Conservation (phyloP, 2,888 invertebrate species). For the Tetramorium bicarinatum region DNA sequence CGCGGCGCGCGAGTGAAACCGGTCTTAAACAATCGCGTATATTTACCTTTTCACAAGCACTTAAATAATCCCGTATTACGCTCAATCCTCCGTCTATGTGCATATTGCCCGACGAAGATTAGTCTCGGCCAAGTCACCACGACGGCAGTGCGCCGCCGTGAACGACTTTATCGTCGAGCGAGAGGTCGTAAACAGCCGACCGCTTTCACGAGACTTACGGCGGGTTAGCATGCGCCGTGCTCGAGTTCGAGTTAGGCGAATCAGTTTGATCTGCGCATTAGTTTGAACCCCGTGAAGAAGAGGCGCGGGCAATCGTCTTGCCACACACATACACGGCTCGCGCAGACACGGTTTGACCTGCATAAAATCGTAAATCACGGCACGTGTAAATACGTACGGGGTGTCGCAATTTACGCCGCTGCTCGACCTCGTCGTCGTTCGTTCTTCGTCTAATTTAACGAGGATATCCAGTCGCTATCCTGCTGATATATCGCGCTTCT, state of each 20-base stretch:
- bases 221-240: slow-evolving; percentile 40
- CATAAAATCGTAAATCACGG: slow-evolving; percentile 47
- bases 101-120: slow-evolving; percentile 42
- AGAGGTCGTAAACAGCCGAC: slow-evolving; percentile 66
- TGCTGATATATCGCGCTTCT: slow-evolving; percentile 25
- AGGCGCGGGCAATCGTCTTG: slow-evolving; percentile 29
- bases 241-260: slow-evolving; percentile 43
- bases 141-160: slow-evolving; percentile 60
- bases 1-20: background rate
- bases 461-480: slow-evolving; percentile 30
- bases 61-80: slow-evolving; percentile 38
- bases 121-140: slow-evolving; percentile 63
- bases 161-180: slow-evolving; percentile 73
- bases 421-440: slow-evolving; percentile 38
- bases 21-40: slow-evolving; percentile 28
- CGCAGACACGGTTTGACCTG: background rate
- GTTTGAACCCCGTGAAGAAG: slow-evolving; percentile 46
- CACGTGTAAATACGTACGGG: slow-evolving; percentile 40
- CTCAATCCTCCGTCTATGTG: slow-evolving; percentile 5
- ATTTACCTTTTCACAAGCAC: slow-evolving; percentile 5
- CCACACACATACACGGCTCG: background rate
- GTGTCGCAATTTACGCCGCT: slow-evolving; percentile 47
- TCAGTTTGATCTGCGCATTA: slow-evolving; percentile 58
- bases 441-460: slow-evolving; percentile 43
- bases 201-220: slow-evolving; percentile 69